A percentile compares a stretch with the other conserved stretches of the same genome.
Evolutionary conservation across 2,888 invertebrate species (phyloP).

Genomic region (Quadriops clusia): DNA sequence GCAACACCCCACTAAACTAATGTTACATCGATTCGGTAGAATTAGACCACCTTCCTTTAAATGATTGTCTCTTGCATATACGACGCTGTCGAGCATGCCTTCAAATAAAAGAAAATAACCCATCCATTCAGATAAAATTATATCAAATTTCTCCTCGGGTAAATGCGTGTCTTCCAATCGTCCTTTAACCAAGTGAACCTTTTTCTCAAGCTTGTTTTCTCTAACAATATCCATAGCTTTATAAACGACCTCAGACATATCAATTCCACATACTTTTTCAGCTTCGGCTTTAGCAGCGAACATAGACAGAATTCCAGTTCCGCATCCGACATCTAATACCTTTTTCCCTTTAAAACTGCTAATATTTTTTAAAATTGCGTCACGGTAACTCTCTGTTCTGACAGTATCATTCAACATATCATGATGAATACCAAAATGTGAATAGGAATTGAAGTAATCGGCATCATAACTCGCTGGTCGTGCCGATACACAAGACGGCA

Average conservation of each 20-base stretch:
- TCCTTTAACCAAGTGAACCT: conserved; percentile 71
- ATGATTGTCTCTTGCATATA: conserved; percentile 76
- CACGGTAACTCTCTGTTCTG: conserved; percentile 75
- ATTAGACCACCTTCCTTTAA: conserved; percentile 64
- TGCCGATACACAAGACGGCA: conserved; percentile 32
- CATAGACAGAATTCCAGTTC: conserved; percentile 95
- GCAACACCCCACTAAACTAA: conserved; percentile 69
- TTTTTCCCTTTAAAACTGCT: conserved; percentile 58
- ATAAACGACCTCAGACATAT: conserved; percentile 91
- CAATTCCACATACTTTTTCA: conserved; percentile 78
- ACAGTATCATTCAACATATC: conserved; percentile 86
- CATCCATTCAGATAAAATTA: conserved; percentile 98
- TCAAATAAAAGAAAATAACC: conserved; percentile 94
- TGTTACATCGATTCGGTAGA: conserved; percentile 73
- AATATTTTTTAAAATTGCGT: conserved; percentile 68
- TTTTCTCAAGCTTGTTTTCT: conserved; percentile 42
- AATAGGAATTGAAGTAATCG: conserved; percentile 72
- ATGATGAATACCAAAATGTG: conserved; percentile 85
- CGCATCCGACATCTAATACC: conserved; percentile 94
- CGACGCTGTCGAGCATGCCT: conserved; percentile 90
- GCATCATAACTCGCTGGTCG: conserved; percentile 55
- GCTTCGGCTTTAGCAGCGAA: conserved; percentile 95
- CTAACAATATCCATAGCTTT: conserved; percentile 88
- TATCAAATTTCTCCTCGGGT: conserved; percentile 68
- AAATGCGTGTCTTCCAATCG: conserved; percentile 72